Base-by-base conservation (phyloP, 2,113 vertebrate genomes). In the Electrona antarctica region DNA sequence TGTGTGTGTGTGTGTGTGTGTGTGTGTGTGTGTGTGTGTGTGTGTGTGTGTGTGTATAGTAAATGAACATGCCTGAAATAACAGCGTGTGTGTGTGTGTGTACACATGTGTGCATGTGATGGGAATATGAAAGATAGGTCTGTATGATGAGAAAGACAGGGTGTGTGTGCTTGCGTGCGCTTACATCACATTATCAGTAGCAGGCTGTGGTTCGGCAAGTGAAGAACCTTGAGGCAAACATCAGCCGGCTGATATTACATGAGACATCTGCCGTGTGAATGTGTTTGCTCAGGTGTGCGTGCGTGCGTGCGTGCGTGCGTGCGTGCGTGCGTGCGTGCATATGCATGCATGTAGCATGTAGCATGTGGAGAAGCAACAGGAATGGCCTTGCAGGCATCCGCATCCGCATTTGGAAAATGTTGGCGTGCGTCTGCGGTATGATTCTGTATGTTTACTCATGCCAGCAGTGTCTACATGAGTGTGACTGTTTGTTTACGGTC, bases 181-280 rank as follows among this genome's bases (percentile, higher is more conserved):
- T 11, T 64, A 41, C 33, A 41, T 41, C 33, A 41, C 45, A 68
- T 80, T 67, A 73, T 76, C 70, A 60, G 71, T 69, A 79, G 67
- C 83, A 79, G 74, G 76, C 81, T 87, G 79, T 71, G 78, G 64
- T 81, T 84, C 86, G 80, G 83, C 77, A 87, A 84, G 83, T 86
- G 86, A 77, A 83, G 60, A 86, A 88, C 85, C 85, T 87, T 69
- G 64, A 83, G 86, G 87, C 83, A 88, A 83, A 84, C 76, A 81
- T 64, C 59, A 79, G 73, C 46, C 54, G 78, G 66, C 74, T 79
- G 87, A 91, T 86, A 87, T 89, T 84, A 86, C 77, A 85, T 71
- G 62, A 88, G 83, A 87, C 86, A 87, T 87, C 82, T 90, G 88
- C 76, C 72, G 58, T 71, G 77, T 80, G 75, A 75, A 78, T 21